Evolutionary conservation across 64 coral and sea anemone genomes (phyloP).

Genomic region (Cladopsammia gracilis): DNA sequence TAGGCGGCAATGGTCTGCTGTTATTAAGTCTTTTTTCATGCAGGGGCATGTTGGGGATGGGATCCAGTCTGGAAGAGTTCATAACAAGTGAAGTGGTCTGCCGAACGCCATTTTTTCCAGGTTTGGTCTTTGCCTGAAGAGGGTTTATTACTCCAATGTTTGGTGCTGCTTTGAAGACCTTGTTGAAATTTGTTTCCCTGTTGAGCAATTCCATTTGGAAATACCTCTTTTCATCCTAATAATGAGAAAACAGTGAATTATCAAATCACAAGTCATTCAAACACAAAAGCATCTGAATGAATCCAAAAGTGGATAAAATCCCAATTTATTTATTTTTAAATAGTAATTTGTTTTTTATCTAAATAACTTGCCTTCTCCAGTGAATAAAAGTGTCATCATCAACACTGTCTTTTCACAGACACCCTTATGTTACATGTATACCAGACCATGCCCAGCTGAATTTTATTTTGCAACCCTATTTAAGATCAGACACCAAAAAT

Average conservation of each 20-base stretch:
- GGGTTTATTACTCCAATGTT: constrained; percentile 96
- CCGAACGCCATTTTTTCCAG: constrained; percentile 46
- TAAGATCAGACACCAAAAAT: no score
- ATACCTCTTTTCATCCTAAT: constrained; percentile 94
- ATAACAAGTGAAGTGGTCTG: constrained; percentile 39
- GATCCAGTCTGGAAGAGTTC: constrained; percentile 77
- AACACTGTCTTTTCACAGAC: no score
- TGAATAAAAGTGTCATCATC: no score
- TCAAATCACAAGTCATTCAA: no score
- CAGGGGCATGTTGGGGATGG: constrained; percentile 82
- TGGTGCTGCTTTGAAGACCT: constrained; percentile 90
- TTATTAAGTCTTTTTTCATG: constrained; percentile 84
- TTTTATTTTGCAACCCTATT: no score
- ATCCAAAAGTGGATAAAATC: no score
- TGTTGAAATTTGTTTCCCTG: constrained; percentile 99
- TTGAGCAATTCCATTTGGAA: constrained; percentile 95
- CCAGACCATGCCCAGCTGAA: no score
- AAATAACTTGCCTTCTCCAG: no score
- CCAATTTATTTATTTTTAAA: no score
- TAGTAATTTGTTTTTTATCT: no score
- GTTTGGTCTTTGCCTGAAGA: constrained; percentile 85
- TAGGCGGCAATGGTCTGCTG: constrained; percentile 77
- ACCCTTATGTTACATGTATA: no score
- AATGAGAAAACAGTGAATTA: background rate
- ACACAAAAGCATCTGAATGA: no score